Base-by-base conservation (phyloP, 2,888 invertebrate genomes). In the Philereme transversata region DNA sequence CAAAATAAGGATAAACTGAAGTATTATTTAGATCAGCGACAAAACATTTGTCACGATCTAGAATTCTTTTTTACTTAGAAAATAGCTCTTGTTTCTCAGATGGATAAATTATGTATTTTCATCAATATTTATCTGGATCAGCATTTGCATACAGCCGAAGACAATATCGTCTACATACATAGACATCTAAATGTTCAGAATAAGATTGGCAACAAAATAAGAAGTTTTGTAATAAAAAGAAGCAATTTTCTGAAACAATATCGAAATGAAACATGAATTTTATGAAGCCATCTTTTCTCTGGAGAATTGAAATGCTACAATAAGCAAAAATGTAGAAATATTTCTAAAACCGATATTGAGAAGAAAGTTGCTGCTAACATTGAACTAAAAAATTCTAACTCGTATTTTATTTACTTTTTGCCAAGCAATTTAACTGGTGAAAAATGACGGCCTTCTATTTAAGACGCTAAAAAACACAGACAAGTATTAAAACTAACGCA, bases 241-340 rank as follows among this genome's bases (percentile, higher is more conserved):
- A 64, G 57, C 64, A 65, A 70, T 68, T 58, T 62, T 63, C 60
- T 10, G 57, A 68, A 69, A 69, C 64, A 68, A 70, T 69, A 65
- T 61, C 44, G 47, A 57, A 60, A 61, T 64, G 66, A 60, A 65
- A 62, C 58, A 66, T 65, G 62, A 62, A 65, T 65, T 70, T 70
- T 67, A 67, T 62, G 65, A 63, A 60, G 59, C 51, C 34, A 57
- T 45, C n/a, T 35, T 38, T 53, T 54, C 59, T 58, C 61, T 51
- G 36, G 60, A 55, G 65, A 60, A 58, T 61, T 57, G 57, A 51
- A 68, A 61, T 60, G 61, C 46, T 52, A 63, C 57, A 66, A 59
- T 62, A 58, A 61, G 55, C 56, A 54, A 34, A 61, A 59, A 57
- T 54, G 41, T 48, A 44, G 10, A 8, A 6, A 38, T 41, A 46